Percentiles rank a stretch among this genome's conserved stretches.
phyloP scores from a whole-genome alignment of 2,113 vertebrate species.

The Castor canadensis region DNA sequence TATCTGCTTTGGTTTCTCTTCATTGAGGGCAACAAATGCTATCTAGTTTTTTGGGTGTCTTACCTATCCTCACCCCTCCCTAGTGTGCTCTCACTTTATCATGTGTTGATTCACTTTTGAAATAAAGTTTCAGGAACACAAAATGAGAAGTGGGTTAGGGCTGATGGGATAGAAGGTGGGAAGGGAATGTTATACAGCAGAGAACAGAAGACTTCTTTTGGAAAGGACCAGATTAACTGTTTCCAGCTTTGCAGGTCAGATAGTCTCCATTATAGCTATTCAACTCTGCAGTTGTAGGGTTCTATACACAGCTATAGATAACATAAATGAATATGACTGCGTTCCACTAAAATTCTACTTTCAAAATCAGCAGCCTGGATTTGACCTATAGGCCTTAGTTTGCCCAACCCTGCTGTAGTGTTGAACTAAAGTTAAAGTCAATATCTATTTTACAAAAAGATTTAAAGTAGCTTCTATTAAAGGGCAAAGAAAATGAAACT shows the following conservation, averaged over 20 bases:
- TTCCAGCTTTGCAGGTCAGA: neutral
- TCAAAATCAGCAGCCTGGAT: neutral
- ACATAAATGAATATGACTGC: neutral
- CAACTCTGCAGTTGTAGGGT: neutral
- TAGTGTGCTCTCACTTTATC: no score
- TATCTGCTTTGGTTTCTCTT: no score
- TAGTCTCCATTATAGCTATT: neutral
- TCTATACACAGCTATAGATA: neutral
- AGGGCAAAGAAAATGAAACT: neutral
- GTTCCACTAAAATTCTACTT: neutral
- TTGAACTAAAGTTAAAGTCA: slow-evolving; percentile 20
- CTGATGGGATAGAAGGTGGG: neutral
- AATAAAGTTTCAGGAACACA: neutral
- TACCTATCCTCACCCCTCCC: no score
- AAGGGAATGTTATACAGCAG: neutral
- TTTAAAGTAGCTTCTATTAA: neutral
- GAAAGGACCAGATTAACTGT: neutral
- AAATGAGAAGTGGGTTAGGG: neutral
- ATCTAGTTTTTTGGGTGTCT: no score
- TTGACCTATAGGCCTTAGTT: neutral
- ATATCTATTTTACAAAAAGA: neutral
- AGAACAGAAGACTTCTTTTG: neutral
- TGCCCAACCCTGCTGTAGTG: neutral
- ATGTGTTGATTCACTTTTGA: neutral
- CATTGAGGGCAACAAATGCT: no score